Conservation (phyloP, 1,140 invertebrate species). For the Helicoverpa armigera region DNA sequence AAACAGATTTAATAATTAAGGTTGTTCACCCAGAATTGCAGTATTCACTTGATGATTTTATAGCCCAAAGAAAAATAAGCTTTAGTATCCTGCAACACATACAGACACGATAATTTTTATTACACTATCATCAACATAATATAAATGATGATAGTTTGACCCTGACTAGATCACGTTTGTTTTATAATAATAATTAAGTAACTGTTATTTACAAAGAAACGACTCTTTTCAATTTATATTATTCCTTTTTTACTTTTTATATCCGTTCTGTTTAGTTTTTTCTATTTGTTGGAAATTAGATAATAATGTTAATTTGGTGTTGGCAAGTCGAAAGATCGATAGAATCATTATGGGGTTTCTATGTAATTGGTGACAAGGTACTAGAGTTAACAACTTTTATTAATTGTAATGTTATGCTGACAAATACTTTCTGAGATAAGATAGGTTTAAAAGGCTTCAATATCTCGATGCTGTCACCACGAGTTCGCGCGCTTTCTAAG, state of each 20-base stretch:
- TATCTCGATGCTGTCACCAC: no score
- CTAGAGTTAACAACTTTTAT: neutral
- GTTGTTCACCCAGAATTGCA: no score
- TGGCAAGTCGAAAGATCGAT: neutral
- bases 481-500: no score
- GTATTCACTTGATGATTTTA: no score
- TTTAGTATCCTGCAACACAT: neutral
- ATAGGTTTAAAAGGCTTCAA: no score
- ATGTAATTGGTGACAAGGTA: slow-evolving; percentile 1
- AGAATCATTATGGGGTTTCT: neutral
- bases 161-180: neutral
- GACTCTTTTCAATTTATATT: neutral
- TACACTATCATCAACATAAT: neutral
- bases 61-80: no score
- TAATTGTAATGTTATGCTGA: neutral
- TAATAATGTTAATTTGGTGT: neutral
- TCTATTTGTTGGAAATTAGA: neutral
- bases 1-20: no score
- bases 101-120: neutral
- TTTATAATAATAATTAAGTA: slow-evolving; percentile 1
- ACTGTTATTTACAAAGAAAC: neutral
- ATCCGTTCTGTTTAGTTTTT: neutral
- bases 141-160: slow-evolving; percentile 3
- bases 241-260: neutral
- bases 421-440: neutral